Conservation (phyloP, 35 echinoderm and acorn worm genomes). For the Lytechinus pictus region DNA sequence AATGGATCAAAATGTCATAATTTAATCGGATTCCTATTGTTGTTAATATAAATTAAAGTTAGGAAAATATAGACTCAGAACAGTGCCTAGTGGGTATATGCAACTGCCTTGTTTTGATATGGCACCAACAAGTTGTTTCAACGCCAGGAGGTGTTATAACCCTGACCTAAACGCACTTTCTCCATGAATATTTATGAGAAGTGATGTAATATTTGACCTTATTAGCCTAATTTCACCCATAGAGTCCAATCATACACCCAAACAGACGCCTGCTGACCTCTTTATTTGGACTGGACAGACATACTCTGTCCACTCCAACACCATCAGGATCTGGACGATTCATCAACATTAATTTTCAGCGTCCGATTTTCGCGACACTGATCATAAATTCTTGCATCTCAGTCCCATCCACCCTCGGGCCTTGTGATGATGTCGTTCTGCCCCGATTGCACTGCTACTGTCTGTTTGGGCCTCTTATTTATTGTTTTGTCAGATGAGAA, state of each 20-base stretch:
- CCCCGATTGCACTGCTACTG: background rate
- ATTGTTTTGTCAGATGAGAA: conserved; percentile 10
- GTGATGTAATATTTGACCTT: background rate
- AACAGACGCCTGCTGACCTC: background rate
- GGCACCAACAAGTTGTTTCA: background rate
- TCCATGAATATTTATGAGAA: background rate
- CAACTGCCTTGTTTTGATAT: background rate
- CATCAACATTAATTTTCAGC: conserved; percentile 28
- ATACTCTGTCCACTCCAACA: background rate
- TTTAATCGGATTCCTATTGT: background rate
- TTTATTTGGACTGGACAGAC: conserved; percentile 4
- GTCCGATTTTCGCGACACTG: conserved; percentile 8
- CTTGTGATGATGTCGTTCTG: background rate
- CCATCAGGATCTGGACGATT: background rate
- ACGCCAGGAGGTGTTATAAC: background rate
- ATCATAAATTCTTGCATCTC: background rate
- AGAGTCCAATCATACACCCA: background rate
- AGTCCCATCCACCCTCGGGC: background rate
- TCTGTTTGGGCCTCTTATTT: background rate
- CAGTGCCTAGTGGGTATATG: background rate
- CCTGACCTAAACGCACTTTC: background rate
- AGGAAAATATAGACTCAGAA: background rate
- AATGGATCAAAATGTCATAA: background rate
- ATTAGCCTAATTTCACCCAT: background rate
- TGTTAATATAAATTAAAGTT: background rate